Evolutionary conservation across 2,113 vertebrate genomes (phyloP), one percentile per base, ranked within the genome.

Genomic region (Megaleporinus macrocephalus): DNA sequence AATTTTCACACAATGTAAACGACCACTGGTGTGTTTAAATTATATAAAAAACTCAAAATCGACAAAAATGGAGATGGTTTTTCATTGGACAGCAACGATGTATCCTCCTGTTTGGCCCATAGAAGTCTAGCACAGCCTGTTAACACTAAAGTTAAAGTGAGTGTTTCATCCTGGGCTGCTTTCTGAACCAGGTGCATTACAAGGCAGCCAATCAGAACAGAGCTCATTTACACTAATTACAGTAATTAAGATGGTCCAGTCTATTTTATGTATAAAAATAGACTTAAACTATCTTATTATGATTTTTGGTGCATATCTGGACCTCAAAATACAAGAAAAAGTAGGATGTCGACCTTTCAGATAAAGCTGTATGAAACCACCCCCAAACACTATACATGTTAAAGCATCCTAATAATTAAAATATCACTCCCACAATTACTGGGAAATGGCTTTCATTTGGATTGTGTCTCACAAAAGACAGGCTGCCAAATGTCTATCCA

Each of bases 331-430:
- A 6, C 2, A 7, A 55, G 14, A 5, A 61, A 13, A 26, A 1
- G 10, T 12, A 26, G 24, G 57, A 24, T 24, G 26, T 61, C 1
- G 10, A 11, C 24, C 22, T 5, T 61, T 61, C 12, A 10, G 5
- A 10, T n/a, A 30, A 53, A 68, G 47, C 75, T 73, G 61, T 51
- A 13, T 53, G 27, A 62, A 41, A 36, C 77, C 44, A 22, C 49
- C 27, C 24, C 15, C 13, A 55, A 76, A 66, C 68, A 86, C 84
- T 80, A 85, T 85, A 81, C 78, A 81, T 81, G 87, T 74, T 86
- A 87, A 92, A 89, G 88, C 83, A 89, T 83, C 80, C 78, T 74
- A 82, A 90, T 88, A 88, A 92, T 89, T 91, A 89, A 89, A 88
- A 86, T 88, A 89, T 88, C 78, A 83, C 86, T 91, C 87, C 84